Percentiles rank a stretch among this genome's conserved stretches.
phyloP scores from a whole-genome alignment of 2,888 invertebrate species.

The Plebejus argus region DNA sequence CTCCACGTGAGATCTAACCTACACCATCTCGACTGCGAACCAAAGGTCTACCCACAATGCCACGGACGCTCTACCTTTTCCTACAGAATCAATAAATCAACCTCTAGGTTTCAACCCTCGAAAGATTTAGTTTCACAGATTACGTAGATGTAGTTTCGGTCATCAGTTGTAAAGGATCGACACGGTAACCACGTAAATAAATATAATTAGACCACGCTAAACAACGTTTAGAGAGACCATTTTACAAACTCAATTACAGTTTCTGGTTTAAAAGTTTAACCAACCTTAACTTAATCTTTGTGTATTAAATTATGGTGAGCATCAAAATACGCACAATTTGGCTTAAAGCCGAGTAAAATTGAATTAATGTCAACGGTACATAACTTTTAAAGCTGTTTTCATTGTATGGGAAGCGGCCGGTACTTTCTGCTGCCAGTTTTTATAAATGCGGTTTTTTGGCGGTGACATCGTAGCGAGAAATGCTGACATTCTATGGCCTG shows the following conservation, averaged over 20 bases:
- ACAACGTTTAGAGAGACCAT: neutral
- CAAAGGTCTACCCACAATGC: too few relatives aligned
- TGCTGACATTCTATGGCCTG: too few relatives aligned
- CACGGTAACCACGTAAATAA: neutral
- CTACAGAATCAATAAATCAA: neutral
- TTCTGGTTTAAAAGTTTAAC: neutral
- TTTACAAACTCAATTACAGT: neutral
- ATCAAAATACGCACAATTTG: neutral
- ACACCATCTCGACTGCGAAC: too few relatives aligned
- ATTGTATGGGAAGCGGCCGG: too few relatives aligned
- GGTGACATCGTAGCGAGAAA: too few relatives aligned
- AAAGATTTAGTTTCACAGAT: conserved; percentile 6
- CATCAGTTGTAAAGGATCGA: neutral
- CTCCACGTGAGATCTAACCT: too few relatives aligned
- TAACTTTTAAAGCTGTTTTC: neutral
- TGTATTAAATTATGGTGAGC: neutral
- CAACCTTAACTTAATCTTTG: neutral
- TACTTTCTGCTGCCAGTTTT: too few relatives aligned
- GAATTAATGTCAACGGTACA: neutral
- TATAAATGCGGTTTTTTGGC: too few relatives aligned
- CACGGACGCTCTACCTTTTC: too few relatives aligned
- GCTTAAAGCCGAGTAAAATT: neutral
- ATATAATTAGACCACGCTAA: neutral
- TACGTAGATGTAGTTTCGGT: neutral
- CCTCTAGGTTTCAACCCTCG: neutral